These are phyloP conservation scores for Malurus cyaneus DNA, from an alignment of 2,113 vertebrate genomes.

Conservation along the genomic window DNA sequence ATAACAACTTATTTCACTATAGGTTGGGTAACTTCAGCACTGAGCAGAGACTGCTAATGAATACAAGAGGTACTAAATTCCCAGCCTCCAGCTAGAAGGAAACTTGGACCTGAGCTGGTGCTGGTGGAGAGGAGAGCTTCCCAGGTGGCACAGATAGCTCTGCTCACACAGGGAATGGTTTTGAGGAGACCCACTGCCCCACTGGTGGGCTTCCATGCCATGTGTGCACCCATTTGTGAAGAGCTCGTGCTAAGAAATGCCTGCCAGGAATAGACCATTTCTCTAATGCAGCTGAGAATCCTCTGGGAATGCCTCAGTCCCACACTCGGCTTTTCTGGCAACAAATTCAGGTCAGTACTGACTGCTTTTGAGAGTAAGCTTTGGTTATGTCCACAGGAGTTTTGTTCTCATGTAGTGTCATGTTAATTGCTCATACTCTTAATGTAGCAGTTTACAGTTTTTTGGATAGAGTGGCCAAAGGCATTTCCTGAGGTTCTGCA, in stretches of 20 bases:
- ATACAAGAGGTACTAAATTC: not conserved
- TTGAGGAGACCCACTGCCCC: not conserved
- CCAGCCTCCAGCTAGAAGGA: not conserved
- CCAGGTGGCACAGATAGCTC: rapidly evolving
- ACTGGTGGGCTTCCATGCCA: not conserved
- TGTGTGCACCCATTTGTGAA: not conserved
- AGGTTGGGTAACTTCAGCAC: not conserved
- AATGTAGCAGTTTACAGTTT: not conserved
- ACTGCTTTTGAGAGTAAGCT: not conserved
- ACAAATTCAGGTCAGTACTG: not conserved
- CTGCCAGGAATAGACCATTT: not conserved
- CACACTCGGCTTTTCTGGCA: rapidly evolving
- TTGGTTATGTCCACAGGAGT: not conserved
- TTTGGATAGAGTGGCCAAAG: not conserved
- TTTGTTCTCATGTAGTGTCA: not conserved
- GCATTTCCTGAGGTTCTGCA: not conserved
- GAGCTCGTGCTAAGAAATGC: not conserved
- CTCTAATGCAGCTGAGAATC: not conserved
- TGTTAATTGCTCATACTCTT: not conserved
- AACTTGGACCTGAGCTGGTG: not conserved
- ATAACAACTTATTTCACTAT: not conserved
- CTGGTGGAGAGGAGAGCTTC: rapidly evolving
- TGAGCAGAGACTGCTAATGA: not conserved
- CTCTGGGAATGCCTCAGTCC: not conserved
- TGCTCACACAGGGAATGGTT: not conserved